Conservation (phyloP, 1,140 invertebrate genomes). For the Diabrotica virgifera region DNA sequence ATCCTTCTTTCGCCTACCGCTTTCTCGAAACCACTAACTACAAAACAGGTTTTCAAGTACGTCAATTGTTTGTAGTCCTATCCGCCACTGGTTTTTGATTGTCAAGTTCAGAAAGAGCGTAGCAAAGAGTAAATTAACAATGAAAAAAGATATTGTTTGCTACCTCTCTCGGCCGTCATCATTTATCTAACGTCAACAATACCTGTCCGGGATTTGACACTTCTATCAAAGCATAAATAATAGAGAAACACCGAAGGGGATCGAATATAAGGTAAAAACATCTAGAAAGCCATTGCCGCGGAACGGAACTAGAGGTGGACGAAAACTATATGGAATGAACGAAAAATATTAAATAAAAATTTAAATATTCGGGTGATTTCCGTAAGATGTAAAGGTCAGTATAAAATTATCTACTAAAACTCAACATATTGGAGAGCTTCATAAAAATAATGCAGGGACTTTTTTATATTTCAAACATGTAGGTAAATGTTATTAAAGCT, state of each 20-base stretch:
- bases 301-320: not conserved
- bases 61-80: no score
- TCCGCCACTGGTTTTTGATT: conserved; percentile 12
- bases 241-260: conserved; percentile 24
- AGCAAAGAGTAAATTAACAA: conserved; percentile 45
- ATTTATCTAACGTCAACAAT: conserved; percentile 56
- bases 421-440: no score
- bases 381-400: no score
- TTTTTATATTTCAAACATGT: no score
- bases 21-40: not conserved
- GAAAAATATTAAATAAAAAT: no score
- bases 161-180: conserved; percentile 51
- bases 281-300: conserved; percentile 11
- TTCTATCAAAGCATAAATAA: conserved; percentile 54
- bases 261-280: conserved; percentile 14
- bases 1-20: no score
- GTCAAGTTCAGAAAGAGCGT: conserved; percentile 13
- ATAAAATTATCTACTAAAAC: no score
- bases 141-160: conserved; percentile 57
- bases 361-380: no score
- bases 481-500: no score
- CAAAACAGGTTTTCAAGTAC: not conserved
- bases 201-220: conserved; percentile 55
- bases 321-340: not conserved
- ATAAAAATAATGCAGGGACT: no score